Conservation (phyloP, 2,797 vertebrate genomes). For the Pseudomugil tenellus region DNA sequence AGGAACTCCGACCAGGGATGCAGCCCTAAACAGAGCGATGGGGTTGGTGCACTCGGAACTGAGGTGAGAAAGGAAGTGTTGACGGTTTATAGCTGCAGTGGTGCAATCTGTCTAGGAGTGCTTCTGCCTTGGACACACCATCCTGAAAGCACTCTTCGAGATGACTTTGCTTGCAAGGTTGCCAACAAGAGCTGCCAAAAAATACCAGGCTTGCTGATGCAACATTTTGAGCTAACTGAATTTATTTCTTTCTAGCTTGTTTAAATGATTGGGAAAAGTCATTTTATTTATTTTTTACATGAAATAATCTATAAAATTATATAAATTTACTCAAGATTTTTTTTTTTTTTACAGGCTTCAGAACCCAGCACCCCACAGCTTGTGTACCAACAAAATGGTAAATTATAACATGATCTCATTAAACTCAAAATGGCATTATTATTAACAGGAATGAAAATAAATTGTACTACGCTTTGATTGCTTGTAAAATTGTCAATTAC, state of each 20-base stretch:
- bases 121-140: constrained; percentile 22
- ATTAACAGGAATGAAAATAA: background rate
- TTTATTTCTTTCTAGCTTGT: constrained; percentile 41
- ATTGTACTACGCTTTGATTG: background rate
- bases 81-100: constrained; percentile 36
- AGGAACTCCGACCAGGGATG: constrained; percentile 85
- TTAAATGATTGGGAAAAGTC: constrained; percentile 19
- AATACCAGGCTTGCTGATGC: constrained; percentile 51
- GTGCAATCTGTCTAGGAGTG: constrained; percentile 12
- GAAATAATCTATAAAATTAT: constrained; percentile 9
- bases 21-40: constrained; percentile 86
- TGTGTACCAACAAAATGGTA: constrained; percentile 96
- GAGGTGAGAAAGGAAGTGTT: constrained; percentile 75
- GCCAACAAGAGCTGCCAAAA: constrained; percentile 53
- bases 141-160: constrained; percentile 34
- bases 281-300: background rate
- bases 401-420: constrained; percentile 14
- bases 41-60: constrained; percentile 42
- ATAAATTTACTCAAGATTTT: constrained; percentile 5
- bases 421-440: background rate
- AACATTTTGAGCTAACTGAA: constrained; percentile 45
- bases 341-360: constrained; percentile 70
- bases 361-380: constrained; percentile 85
- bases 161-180: constrained; percentile 52
- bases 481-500: background rate